Percentiles rank a stretch among this genome's conserved stretches.
Evolutionary conservation across 2,888 invertebrate species (phyloP).

Genomic region (Cataglyphis cursor): DNA sequence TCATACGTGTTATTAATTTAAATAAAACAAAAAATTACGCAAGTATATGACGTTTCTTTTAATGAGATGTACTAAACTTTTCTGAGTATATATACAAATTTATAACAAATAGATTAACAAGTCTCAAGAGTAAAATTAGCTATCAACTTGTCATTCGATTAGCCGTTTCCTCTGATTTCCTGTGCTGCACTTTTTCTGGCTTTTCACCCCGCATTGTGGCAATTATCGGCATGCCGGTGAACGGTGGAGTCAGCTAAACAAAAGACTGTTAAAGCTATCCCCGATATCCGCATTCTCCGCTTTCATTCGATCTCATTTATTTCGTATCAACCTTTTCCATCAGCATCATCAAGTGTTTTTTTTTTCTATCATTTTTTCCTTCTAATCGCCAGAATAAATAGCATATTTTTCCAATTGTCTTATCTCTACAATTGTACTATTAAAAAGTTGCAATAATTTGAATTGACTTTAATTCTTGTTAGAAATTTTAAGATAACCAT

Average conservation of each 20-base stretch:
- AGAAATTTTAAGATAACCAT: not conserved
- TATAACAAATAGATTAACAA: slow-evolving; percentile 46
- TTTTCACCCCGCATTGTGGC: slow-evolving; percentile 75
- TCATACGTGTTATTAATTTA: not conserved
- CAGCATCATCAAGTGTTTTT: slow-evolving; percentile 67
- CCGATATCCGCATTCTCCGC: slow-evolving; percentile 73
- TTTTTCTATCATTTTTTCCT: slow-evolving; percentile 48
- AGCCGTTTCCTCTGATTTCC: slow-evolving; percentile 77
- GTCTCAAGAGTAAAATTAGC: slow-evolving; percentile 72
- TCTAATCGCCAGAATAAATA: slow-evolving; percentile 16
- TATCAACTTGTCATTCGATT: slow-evolving; percentile 79
- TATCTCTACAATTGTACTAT: not conserved
- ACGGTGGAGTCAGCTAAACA: slow-evolving; percentile 82
- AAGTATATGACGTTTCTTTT: not conserved
- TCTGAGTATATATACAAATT: not conserved
- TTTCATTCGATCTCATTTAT: slow-evolving; percentile 70
- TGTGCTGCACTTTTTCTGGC: slow-evolving; percentile 63
- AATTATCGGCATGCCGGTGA: slow-evolving; percentile 76
- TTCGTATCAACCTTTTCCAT: slow-evolving; percentile 63
- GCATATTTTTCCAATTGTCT: slow-evolving; percentile 12
- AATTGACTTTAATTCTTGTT: not conserved
- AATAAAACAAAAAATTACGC: not conserved
- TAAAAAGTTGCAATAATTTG: not conserved
- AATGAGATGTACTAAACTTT: not conserved
- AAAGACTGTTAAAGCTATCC: slow-evolving; percentile 79